Percentiles rank a stretch among this genome's conserved stretches.
These are phyloP conservation scores for Agapornis roseicollis DNA, from an alignment of 2,113 vertebrate genomes.

Conservation along the genomic window DNA sequence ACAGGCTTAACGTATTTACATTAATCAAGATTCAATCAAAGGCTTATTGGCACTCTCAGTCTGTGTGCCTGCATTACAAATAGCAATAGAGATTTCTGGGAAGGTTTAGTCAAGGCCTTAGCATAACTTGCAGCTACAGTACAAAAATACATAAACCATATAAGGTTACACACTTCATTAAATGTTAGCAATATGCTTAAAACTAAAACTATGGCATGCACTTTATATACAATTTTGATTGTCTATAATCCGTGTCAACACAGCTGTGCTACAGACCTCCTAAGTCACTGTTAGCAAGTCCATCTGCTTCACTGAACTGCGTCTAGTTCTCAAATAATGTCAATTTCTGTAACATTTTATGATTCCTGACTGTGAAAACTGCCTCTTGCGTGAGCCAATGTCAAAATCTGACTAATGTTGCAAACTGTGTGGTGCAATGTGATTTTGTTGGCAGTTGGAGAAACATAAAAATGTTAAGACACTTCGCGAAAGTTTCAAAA, in stretches of 20 bases:
- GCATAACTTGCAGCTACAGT: conserved; percentile 49
- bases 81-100: conserved; percentile 32
- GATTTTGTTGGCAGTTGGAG: conserved; percentile 65
- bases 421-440: conserved; percentile 65
- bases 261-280: conserved; percentile 65
- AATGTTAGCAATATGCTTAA: conserved; percentile 68
- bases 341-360: conserved; percentile 55
- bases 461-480: conserved; percentile 55
- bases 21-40: conserved; percentile 58
- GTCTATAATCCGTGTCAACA: conserved; percentile 68
- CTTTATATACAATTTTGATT: conserved; percentile 72
- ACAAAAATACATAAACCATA: conserved; percentile 64
- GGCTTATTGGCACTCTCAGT: conserved; percentile 31
- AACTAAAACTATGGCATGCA: conserved; percentile 61
- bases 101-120: conserved; percentile 49
- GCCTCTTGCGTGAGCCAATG: conserved; percentile 61
- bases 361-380: conserved; percentile 51
- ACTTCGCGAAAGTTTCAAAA: conserved; percentile 38
- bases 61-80: conserved; percentile 38
- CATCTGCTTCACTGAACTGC: conserved; percentile 55
- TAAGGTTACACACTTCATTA: conserved; percentile 70
- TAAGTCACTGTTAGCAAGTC: conserved; percentile 53
- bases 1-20: conserved; percentile 38
- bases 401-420: conserved; percentile 69
- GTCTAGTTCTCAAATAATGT: conserved; percentile 46